phyloP scores from a whole-genome alignment of 1,140 invertebrate genomes.

The Zaprionus lachaisei region DNA sequence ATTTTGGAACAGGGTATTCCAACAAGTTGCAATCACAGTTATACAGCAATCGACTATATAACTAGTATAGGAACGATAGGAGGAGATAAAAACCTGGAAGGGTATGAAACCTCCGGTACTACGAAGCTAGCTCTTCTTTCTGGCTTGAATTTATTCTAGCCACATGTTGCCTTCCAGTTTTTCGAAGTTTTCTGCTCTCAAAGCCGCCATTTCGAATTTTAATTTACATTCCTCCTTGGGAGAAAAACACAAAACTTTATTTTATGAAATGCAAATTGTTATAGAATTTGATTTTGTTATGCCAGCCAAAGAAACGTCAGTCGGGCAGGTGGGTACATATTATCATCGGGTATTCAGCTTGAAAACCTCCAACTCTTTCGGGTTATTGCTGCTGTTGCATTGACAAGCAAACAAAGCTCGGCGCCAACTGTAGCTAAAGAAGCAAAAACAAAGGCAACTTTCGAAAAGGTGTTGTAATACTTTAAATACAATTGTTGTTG shows the following conservation, averaged over 20 bases:
- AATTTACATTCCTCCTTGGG: slow-evolving; percentile 12
- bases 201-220: slow-evolving; percentile 2
- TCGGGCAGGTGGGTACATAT: slow-evolving; percentile 22
- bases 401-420: slow-evolving; percentile 71
- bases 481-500: slow-evolving; percentile 27
- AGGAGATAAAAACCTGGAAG: too few relatives aligned
- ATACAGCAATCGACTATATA: too few relatives aligned
- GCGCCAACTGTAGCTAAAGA: slow-evolving; percentile 27
- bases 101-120: too few relatives aligned
- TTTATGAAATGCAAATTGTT: slow-evolving; percentile 78
- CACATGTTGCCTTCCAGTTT: slow-evolving; percentile 15
- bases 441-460: slow-evolving; percentile 50
- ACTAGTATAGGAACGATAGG: too few relatives aligned
- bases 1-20: too few relatives aligned
- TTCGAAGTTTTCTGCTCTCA: not conserved
- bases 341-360: slow-evolving; percentile 57
- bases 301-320: slow-evolving; percentile 18
- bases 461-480: slow-evolving; percentile 59
- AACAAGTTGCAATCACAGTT: too few relatives aligned
- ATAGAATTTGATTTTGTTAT: slow-evolving; percentile 73
- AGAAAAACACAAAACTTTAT: slow-evolving; percentile 53
- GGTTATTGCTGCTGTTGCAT: slow-evolving; percentile 50
- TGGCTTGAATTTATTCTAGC: slow-evolving; percentile 2
- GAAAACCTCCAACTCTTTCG: slow-evolving; percentile 15
- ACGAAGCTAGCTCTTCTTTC: not conserved